These are phyloP conservation scores for Phenacoccus solenopsis DNA, from an alignment of 1,140 invertebrate genomes.

Conservation along the genomic window DNA sequence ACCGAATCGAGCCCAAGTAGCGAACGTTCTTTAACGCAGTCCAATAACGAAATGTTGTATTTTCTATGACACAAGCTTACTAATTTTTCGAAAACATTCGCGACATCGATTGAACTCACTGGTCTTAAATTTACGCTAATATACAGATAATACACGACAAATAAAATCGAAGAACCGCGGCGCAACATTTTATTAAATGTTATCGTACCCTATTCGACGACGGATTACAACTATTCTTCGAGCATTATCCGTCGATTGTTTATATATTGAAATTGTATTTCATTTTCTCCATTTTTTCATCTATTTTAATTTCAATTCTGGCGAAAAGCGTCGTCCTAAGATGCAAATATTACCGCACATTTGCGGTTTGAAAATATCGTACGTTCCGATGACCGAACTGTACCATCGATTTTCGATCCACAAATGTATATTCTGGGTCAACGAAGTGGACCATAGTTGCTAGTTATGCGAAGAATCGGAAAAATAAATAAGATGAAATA, in stretches of 20 bases:
- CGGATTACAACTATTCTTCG: too few species aligned
- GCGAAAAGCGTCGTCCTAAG: neutral
- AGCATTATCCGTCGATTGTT: neutral
- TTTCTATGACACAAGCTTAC: neutral
- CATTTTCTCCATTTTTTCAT: neutral
- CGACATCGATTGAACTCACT: neutral
- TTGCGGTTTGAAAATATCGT: neutral
- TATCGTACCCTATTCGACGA: too few species aligned
- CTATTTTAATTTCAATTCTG: neutral
- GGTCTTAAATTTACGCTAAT: neutral
- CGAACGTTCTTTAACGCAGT: conserved; percentile 6
- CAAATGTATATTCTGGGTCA: neutral
- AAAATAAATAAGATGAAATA: neutral
- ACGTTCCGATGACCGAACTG: neutral
- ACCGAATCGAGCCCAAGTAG: neutral
- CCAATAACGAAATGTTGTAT: neutral
- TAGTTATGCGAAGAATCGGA: neutral
- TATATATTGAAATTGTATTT: neutral
- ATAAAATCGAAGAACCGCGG: neutral
- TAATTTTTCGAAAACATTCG: neutral
- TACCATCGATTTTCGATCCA: neutral
- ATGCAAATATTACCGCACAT: neutral
- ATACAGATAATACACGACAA: neutral
- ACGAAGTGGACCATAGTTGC: neutral
- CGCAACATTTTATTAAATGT: too few species aligned